Conservation (phyloP, 2,888 invertebrate genomes). For the Carterocephalus palaemon region DNA sequence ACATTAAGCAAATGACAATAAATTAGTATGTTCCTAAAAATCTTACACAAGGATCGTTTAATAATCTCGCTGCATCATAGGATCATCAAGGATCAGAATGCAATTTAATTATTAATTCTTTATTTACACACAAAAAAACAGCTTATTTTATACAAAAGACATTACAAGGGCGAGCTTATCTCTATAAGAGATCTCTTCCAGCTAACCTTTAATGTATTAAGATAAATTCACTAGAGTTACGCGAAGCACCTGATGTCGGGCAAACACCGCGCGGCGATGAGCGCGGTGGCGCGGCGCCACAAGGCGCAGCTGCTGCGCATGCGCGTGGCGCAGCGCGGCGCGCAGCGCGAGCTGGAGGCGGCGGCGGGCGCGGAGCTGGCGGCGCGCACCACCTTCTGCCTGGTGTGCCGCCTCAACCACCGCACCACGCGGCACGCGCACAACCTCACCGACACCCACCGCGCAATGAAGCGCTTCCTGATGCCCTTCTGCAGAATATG, state of each 20-base stretch:
- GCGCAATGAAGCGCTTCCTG: slow-evolving; percentile 90
- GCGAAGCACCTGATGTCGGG: slow-evolving; percentile 85
- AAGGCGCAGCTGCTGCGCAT: slow-evolving; percentile 86
- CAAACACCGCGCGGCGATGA: slow-evolving; percentile 85
- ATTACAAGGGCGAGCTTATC: too few relatives aligned
- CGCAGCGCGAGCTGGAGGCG: slow-evolving; percentile 88
- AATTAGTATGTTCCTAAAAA: too few relatives aligned
- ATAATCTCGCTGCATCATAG: too few relatives aligned
- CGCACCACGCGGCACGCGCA: slow-evolving; percentile 87
- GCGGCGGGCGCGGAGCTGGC: slow-evolving; percentile 81
- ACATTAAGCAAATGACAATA: too few relatives aligned
- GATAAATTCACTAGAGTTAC: slow-evolving; percentile 85
- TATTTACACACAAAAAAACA: too few relatives aligned
- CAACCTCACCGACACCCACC: slow-evolving; percentile 88
- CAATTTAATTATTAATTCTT: too few relatives aligned
- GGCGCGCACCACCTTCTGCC: slow-evolving; percentile 83
- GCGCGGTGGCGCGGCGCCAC: slow-evolving; percentile 85
- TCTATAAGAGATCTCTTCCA: too few relatives aligned
- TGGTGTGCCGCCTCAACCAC: slow-evolving; percentile 86
- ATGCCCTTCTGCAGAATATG: slow-evolving; percentile 90
- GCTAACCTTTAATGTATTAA: too few relatives aligned
- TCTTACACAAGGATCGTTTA: too few relatives aligned
- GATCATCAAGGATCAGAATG: too few relatives aligned
- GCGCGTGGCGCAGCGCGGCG: slow-evolving; percentile 88
- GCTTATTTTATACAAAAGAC: too few relatives aligned